phyloP scores from a whole-genome alignment of 2,113 vertebrate genomes.

The Camelus bactrianus region DNA sequence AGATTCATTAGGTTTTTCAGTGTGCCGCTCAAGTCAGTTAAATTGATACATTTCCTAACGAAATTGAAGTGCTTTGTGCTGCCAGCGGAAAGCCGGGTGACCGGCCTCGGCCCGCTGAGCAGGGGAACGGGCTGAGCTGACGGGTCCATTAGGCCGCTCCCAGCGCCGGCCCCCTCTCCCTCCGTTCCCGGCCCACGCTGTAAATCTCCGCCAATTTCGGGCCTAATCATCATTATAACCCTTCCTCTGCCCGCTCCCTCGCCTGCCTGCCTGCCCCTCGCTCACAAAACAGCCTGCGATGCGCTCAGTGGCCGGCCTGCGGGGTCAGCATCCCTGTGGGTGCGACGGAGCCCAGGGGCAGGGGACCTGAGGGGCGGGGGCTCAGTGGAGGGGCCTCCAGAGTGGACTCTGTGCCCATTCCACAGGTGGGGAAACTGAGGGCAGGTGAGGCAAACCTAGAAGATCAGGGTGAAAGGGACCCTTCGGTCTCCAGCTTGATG shows the following conservation, averaged over 20 bases:
- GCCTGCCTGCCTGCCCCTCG: slow-evolving; percentile 93
- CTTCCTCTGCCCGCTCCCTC: slow-evolving; percentile 98
- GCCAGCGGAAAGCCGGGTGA: slow-evolving; percentile 99
- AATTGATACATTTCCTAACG: slow-evolving; percentile 99
- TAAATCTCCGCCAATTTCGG: slow-evolving; percentile 99
- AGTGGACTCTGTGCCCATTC: neutral
- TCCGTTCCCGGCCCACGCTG: slow-evolving; percentile 97
- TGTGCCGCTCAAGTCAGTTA: slow-evolving; percentile 99
- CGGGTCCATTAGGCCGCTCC: slow-evolving; percentile 99
- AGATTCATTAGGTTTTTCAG: slow-evolving; percentile 99
- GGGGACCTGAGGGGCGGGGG: accelerated
- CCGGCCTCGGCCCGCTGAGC: slow-evolving; percentile 99
- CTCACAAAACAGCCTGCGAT: slow-evolving; percentile 89
- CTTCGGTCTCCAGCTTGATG: neutral
- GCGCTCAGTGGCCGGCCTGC: slow-evolving; percentile 82
- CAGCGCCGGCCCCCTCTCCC: slow-evolving; percentile 96
- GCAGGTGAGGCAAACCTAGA: accelerated
- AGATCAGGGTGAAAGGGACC: neutral
- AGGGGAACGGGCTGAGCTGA: slow-evolving; percentile 99
- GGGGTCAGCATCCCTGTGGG: slow-evolving; percentile 89
- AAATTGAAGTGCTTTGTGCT: slow-evolving; percentile 99
- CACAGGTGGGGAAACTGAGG: neutral
- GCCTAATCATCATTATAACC: slow-evolving; percentile 99
- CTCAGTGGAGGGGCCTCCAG: neutral
- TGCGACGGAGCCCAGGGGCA: neutral